Evolutionary conservation across 2,113 vertebrate species (phyloP).

Genomic region (Etheostoma cragini): DNA sequence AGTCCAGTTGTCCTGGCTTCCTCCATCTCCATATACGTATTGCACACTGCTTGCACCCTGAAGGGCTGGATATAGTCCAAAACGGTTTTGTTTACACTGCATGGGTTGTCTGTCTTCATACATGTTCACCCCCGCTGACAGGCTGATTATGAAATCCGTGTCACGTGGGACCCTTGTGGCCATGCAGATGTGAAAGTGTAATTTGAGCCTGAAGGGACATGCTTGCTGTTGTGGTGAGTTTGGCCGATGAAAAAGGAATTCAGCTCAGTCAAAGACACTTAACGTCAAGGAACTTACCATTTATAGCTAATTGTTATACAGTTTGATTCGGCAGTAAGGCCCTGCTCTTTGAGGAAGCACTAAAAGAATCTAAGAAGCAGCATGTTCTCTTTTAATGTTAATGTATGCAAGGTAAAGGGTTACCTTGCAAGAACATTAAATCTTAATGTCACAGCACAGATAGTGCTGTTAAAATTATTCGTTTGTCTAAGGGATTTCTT

Average conservation of each 20-base stretch:
- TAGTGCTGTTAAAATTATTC: neutral
- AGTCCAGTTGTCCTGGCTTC: neutral
- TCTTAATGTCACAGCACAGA: neutral
- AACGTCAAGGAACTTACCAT: neutral
- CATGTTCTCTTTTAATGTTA: neutral
- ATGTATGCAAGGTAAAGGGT: neutral
- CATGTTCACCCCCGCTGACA: neutral
- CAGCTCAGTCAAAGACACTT: constrained; percentile 12
- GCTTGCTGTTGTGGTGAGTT: neutral
- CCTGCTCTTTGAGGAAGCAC: neutral
- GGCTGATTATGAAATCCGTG: neutral
- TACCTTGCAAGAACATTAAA: neutral
- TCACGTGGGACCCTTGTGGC: neutral
- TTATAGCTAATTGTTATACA: neutral
- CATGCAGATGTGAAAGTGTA: neutral
- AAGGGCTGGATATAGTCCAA: neutral
- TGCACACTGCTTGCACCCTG: neutral
- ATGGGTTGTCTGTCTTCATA: neutral
- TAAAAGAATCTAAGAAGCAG: neutral
- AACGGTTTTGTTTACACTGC: neutral
- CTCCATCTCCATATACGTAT: neutral
- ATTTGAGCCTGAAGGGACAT: constrained; percentile 4
- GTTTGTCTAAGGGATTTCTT: neutral
- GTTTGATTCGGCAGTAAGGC: neutral
- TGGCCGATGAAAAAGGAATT: constrained; percentile 5